Percentiles rank a stretch among this genome's conserved stretches.
These are phyloP conservation scores for Ursus arctos DNA, from an alignment of 2,113 vertebrate species.

Conservation along the genomic window DNA sequence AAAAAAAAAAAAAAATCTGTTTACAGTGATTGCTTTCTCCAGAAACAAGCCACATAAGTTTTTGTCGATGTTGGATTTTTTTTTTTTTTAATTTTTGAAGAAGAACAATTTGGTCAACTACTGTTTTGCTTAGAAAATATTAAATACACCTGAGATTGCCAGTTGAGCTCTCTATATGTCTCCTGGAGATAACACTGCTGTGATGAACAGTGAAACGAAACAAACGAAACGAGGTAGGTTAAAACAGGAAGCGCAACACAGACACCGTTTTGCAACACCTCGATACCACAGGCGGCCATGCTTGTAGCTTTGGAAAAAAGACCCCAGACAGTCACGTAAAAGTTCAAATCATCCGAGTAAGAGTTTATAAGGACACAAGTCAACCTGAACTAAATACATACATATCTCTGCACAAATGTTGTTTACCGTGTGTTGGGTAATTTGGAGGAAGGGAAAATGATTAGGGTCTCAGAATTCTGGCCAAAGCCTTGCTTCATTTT, in stretches of 20 bases:
- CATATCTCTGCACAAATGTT: constrained; percentile 90
- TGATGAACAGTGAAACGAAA: constrained; percentile 87
- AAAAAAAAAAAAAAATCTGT: not conserved
- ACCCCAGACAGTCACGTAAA: constrained; percentile 87
- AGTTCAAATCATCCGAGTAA: constrained; percentile 89
- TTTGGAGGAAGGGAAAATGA: constrained; percentile 84
- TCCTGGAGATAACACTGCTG: constrained; percentile 90
- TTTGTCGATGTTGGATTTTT: constrained; percentile 17
- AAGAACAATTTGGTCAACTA: constrained; percentile 85
- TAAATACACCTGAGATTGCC: constrained; percentile 88
- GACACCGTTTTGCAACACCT: constrained; percentile 89
- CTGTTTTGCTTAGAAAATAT: constrained; percentile 85
- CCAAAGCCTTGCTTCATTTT: constrained; percentile 82
- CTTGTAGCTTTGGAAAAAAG: constrained; percentile 90
- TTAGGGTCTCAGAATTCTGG: constrained; percentile 85
- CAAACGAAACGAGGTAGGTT: constrained; percentile 94
- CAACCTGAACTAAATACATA: constrained; percentile 91
- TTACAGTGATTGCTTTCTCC: constrained; percentile 55
- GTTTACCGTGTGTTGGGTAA: constrained; percentile 88
- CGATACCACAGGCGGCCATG: constrained; percentile 91
- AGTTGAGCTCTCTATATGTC: constrained; percentile 89
- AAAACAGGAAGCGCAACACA: constrained; percentile 92
- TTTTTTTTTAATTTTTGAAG: constrained; percentile 57
- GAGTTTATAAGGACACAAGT: constrained; percentile 90
- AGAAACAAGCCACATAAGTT: constrained; percentile 56